Evolutionary conservation across 2,888 invertebrate genomes (phyloP), one percentile per base, ranked within the genome.

Genomic region (Agriopis aurantiaria): DNA sequence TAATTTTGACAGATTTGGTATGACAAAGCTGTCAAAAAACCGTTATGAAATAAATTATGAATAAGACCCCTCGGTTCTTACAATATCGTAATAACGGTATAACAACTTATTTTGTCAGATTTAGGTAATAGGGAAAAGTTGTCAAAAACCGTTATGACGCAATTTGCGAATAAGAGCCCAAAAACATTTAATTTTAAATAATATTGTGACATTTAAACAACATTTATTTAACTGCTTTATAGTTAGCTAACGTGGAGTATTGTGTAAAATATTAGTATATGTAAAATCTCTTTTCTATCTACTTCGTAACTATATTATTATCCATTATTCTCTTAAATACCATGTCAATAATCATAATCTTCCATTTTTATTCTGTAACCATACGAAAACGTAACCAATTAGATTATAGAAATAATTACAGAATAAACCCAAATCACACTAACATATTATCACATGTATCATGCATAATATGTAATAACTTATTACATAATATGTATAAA

Each of bases 201-300:
- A 41, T 56, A 56, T 41, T 8, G 1, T 1, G 6, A 9, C 56
- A n/a, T 43, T 56, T 4, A 56, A 56, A 56, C 9, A 43, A 56
- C 56, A 41, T 43, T 57, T 57, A 43, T 43, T 14, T 57, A 57
- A 57, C 43, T 17, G 56, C 43, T 57, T 57, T 43, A 8, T 58
- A 33, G 23, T 8, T 64, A 57, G 41, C 7, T 55, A 55, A 57
- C n/a, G 40, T 56, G 40, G 55, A 63, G 63, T 43, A 57, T 23
- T 43, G 17, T 63, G 46, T 63, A 63, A 63, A 52, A 48, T 23
- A 46, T 33, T 33, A 57, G 10, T 43, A 43, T 14, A 43, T 17
- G 43, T 43, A 14, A 55, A 58, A 8, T 11, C 43, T 43, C 57
- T 65, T 58, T 65, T 45, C 51, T 58, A 58, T 59, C 51, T 59